phyloP scores from a whole-genome alignment of 37 sponge, comb jelly and placozoan species.

The Spongilla lacustris region DNA sequence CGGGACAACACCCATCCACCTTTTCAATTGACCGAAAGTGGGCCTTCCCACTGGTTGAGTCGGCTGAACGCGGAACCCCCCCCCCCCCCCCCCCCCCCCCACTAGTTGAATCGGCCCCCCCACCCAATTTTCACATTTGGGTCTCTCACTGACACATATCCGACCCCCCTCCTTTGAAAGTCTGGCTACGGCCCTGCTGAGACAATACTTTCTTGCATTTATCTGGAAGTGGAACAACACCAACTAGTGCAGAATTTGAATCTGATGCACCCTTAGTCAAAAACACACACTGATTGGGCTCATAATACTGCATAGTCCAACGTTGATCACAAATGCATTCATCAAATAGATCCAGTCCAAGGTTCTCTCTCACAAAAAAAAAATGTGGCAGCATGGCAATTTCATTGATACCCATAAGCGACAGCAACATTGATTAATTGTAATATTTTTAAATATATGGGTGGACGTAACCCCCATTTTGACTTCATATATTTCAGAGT shows the following conservation, averaged over 20 bases:
- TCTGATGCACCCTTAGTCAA: neutral
- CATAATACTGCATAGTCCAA: conserved; percentile 40
- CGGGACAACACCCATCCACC: too few species aligned
- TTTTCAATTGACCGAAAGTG: too few species aligned
- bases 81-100: too few species aligned
- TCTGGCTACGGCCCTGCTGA: too few species aligned
- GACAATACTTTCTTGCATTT: conserved; percentile 18
- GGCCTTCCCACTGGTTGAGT: too few species aligned
- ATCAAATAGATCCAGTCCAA: conserved; percentile 20
- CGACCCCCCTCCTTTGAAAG: too few species aligned
- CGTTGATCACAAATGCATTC: conserved; percentile 35
- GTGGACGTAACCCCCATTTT: neutral
- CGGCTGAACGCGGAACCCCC: too few species aligned
- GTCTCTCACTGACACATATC: too few species aligned
- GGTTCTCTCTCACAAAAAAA: conserved; percentile 23
- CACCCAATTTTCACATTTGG: too few species aligned
- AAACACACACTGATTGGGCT: conserved; percentile 24
- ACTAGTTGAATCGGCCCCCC: too few species aligned
- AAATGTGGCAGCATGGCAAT: conserved; percentile 48
- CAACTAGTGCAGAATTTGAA: neutral
- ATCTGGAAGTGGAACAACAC: neutral
- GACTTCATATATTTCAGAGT: neutral
- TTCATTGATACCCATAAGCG: conserved; percentile 30
- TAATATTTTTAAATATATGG: conserved; percentile 16
- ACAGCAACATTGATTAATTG: conserved; percentile 14